phyloP scores from a whole-genome alignment of 2,888 invertebrate genomes.

The Aphelenchoides bicaudatus region DNA sequence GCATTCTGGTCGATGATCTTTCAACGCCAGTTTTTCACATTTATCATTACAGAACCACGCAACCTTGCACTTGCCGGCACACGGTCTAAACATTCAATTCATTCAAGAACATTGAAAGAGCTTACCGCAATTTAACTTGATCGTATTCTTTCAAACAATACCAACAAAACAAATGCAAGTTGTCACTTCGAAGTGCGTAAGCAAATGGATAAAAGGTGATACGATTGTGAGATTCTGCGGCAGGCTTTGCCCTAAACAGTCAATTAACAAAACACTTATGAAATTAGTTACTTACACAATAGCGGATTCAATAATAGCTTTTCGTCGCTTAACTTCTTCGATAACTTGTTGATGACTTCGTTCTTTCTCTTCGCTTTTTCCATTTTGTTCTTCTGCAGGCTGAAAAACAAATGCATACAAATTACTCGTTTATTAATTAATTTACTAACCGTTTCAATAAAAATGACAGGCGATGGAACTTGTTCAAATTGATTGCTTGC shows the following conservation, averaged over 20 bases:
- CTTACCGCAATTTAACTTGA: constrained; percentile 18
- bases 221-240: constrained; percentile 3
- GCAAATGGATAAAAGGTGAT: constrained; percentile 59
- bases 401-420: too few species aligned
- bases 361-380: neutral
- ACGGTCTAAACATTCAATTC: constrained; percentile 39
- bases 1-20: constrained; percentile 59
- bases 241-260: constrained; percentile 3
- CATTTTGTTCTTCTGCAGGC: neutral
- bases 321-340: constrained; percentile 9
- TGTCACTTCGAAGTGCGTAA: constrained; percentile 51
- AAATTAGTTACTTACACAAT: too few species aligned
- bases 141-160: constrained; percentile 45
- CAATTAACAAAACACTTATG: too few species aligned
- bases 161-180: constrained; percentile 52
- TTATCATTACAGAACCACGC: constrained; percentile 52
- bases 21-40: constrained; percentile 51
- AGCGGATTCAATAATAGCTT: constrained; percentile 4
- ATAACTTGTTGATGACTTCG: too few species aligned
- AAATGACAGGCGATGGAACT: too few species aligned
- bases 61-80: constrained; percentile 41
- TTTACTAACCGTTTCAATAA: too few species aligned
- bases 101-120: neutral
- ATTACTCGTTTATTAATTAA: neutral
- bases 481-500: too few species aligned